Evolutionary conservation across 2,888 invertebrate genomes (phyloP), one percentile per base, ranked within the genome.

Genomic region (Tenthredo livida): DNA sequence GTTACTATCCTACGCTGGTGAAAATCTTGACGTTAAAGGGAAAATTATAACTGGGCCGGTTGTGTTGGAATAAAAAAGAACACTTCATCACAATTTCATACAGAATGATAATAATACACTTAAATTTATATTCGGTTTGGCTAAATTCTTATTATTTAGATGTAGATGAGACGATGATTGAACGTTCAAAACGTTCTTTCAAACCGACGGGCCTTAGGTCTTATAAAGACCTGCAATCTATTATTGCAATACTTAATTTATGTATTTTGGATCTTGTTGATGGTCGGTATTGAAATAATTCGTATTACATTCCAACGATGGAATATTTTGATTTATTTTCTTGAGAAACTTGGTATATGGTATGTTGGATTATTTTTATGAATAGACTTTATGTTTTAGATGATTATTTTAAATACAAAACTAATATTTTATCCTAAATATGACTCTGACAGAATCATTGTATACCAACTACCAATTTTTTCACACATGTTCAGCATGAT

Each of bases 1-100:
- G 0, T 94, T 98, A 4, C 93, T 98, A 2, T 98, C 98, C 0
- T 99, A 98, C 88, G 96, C 96, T 70, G 99, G 99, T 2, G 99
- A 99, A 94, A 96, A 97, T 91, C 94, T 99, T 85, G 94, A 95
- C 84, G 97, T 97, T 0, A 94, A 94, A 70, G 96, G 95, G 47
- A 96, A 97, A 91, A 95, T 94, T 17, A 96, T 97, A 87, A 93
- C 94, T 0, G 95, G 96, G 6, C 97, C 97, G 43, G 94, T 95
- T 87, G 94, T 96, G 89, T 93, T 96, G 43, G 86, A 86, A 65
- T 73, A 70, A 21, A 29, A 12, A 37, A 17, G 54, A 33, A 33
- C 33, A 33, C 15, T 40, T 43, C 29, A 21, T 17, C 40, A 25
- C 15, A 61, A 21, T 80, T 58, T 40, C 15, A 1, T 80, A 25